Base-by-base conservation (phyloP, 2,113 vertebrate species). In the Hippocampus mohnikei region DNA sequence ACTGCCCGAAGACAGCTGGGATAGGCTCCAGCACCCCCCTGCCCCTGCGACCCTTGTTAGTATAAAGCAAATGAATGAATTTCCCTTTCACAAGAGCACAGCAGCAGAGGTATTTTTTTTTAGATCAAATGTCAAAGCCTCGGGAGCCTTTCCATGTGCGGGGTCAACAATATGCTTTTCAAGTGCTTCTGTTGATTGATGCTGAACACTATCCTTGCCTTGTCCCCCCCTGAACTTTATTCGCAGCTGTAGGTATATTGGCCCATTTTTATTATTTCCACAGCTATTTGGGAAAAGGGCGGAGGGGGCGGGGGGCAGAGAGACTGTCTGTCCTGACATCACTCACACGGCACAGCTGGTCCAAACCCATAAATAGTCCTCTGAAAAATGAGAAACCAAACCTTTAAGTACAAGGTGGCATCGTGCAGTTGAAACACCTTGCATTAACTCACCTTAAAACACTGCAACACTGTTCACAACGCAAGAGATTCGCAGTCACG, bases 341-440 rank as follows among this genome's bases (percentile, higher is more conserved):
- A 88, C 82, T 86, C 86, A 72, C 84, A 73, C 66, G 25, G 84
- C 83, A 75, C 89, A 90, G 84, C 87, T 89, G 88, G 89, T 88
- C 80, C 84, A 80, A 90, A 79, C 73, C 91, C 89, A 92, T 87
- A 92, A 92, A 92, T 92, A 92, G 85, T 86, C 80, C 87, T 80
- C 83, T 76, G 85, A 87, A 87, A 88, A 86, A 85, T 77, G 69
- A 85, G 84, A 85, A 87, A 81, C 78, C 75, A 75, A 89, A 87
- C 78, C 83, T 83, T 71, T 67, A 78, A 79, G 76, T 73, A 86
- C 74, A 77, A 48, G 73, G 58, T 71, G 21, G 21, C 20, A 64
- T 70, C 0, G 8, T 59, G 75, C 70, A 79, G 74, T 69, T 20
- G 74, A 71, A 82, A 74, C 77, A 83, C 82, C 82, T 74, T 71